A percentile compares a stretch with the other conserved stretches of the same genome.
phyloP scores from a whole-genome alignment of 2,888 invertebrate species.

The Ceraclea dissimilis region DNA sequence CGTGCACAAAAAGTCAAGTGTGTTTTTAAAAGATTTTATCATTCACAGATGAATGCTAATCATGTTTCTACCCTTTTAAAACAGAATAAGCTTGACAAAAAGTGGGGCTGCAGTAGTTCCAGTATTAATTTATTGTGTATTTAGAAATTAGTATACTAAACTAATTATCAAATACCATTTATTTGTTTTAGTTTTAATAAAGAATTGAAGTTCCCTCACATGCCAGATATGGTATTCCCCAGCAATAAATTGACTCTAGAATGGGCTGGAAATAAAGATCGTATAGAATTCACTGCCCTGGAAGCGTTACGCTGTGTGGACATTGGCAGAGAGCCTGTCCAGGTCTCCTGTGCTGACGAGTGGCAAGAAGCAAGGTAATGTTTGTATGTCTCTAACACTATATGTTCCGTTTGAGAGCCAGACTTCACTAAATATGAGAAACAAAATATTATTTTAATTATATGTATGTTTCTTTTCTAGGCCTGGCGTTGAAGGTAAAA shows the following conservation, averaged over 20 bases:
- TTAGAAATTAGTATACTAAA: no score
- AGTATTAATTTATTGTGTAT: no score
- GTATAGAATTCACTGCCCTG: constrained; percentile 78
- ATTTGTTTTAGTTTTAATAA: constrained; percentile 55
- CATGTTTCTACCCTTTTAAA: no score
- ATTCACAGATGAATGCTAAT: no score
- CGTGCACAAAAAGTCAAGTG: no score
- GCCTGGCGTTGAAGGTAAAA: constrained; percentile 45
- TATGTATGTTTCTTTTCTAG: not conserved
- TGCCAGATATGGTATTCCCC: constrained; percentile 98
- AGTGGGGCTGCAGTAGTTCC: no score
- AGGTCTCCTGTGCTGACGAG: constrained; percentile 83
- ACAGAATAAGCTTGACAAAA: no score
- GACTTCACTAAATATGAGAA: no score
- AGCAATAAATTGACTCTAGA: constrained; percentile 71
- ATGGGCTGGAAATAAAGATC: constrained; percentile 64
- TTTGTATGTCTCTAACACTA: not conserved
- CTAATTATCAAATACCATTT: no score
- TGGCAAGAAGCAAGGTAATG: constrained; percentile 83
- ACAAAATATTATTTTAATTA: no score
- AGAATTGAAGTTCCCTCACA: constrained; percentile 74
- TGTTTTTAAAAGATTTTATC: no score
- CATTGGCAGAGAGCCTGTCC: constrained; percentile 62
- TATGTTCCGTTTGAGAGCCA: no score
- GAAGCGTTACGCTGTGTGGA: constrained; percentile 82